Base-by-base conservation (phyloP, 2,113 vertebrate genomes). In the Todiramphus saurophagus region DNA sequence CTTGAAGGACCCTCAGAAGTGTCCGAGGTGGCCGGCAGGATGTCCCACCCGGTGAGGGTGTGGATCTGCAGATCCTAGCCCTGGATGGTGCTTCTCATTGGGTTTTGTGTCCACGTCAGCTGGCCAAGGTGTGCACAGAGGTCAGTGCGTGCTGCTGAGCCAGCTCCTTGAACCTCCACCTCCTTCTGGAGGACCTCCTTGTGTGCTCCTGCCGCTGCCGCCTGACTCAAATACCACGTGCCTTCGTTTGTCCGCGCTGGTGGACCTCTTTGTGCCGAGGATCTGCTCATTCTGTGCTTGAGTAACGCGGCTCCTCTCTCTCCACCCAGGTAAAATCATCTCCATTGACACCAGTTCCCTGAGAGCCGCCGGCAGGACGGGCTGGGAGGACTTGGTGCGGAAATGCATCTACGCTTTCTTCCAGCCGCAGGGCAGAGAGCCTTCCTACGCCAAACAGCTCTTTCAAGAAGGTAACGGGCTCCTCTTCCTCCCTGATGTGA, bases 331-430 rank as follows among this genome's bases (percentile, higher is more conserved):
- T 96, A 99, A 99, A 98, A 99, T 99, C 97, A 99, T 99, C 98
- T 99, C 99, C 98, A 99, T 99, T 77, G 99, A 99, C 98, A 99
- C 99, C 3, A 99, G 99, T 86, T 98, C 99, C 51, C 97, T 99
- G 97, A 98, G 99, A 96, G 99, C 99, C 2, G 98, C 99, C 4
- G 99, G 99, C 93, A 98, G 99, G 82, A 98, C 99, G 21, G 99
- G 99, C 96, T 99, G 99, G 99, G 99, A 99, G 97, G 99, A 99
- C 96, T 97, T 99, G 97, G 99, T 99, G 85, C 97, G 99, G 87
- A 99, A 99, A 96, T 99, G 99, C 98, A 99, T 99, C 97, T 99
- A 99, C 17, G 99, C 99, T 68, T 99, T 99, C 98, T 99, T 99
- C 98, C 99, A 99, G 98, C 98, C 99, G 10, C 99, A 99, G 98